These are phyloP conservation scores for Galaxias olidus DNA, from an alignment of 2,797 vertebrate genomes.

Conservation along the genomic window DNA sequence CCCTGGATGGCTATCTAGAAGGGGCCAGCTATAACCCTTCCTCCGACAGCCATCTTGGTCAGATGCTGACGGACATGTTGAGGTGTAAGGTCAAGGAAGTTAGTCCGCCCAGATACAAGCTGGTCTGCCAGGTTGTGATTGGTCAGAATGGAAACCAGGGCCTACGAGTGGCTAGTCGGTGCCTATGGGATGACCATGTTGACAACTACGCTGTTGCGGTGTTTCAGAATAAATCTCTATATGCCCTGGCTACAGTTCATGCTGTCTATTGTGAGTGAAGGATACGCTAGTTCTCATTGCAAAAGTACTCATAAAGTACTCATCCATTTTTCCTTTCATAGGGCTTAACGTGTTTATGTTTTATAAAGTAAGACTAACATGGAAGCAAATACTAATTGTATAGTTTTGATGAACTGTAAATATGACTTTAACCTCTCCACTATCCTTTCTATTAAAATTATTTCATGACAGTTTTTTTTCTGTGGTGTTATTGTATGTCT, in stretches of 20 bases:
- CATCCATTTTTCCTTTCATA: not conserved
- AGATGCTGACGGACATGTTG: conserved; percentile 66
- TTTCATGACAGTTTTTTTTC: no score
- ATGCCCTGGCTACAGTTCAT: conserved; percentile 69
- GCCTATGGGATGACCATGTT: conserved; percentile 57
- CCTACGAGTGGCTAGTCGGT: conserved; percentile 64
- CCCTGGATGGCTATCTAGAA: conserved; percentile 40
- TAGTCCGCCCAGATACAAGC: conserved; percentile 72
- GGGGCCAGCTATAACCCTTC: conserved; percentile 47
- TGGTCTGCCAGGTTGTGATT: conserved; percentile 74
- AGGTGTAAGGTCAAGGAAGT: conserved; percentile 59
- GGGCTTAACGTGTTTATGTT: no score
- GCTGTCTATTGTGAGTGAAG: conserved; percentile 70
- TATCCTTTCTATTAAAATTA: no score
- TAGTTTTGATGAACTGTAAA: no score
- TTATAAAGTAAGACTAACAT: no score
- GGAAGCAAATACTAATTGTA: no score
- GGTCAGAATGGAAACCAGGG: conserved; percentile 67
- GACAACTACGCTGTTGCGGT: conserved; percentile 67
- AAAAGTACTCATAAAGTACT: not conserved
- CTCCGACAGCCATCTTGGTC: conserved; percentile 39
- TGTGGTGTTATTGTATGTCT: no score
- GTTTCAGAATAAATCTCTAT: conserved; percentile 70
- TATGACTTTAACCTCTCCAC: no score
- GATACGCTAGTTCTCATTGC: no score